Evolutionary conservation across 2,888 invertebrate genomes (phyloP).

Genomic region (Philopedon plagiatum): DNA sequence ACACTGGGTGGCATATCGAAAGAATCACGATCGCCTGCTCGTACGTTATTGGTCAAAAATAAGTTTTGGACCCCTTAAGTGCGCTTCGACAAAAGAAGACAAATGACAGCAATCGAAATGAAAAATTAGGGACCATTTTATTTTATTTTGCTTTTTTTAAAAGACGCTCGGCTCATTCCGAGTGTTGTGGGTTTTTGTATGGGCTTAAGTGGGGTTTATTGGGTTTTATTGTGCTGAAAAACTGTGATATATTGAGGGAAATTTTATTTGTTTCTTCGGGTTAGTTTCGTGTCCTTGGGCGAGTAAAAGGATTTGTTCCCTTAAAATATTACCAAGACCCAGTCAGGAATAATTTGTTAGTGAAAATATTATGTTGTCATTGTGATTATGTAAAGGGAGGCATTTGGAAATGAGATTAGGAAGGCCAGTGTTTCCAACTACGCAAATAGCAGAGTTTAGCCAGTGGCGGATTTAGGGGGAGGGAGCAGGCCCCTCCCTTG

Average conservation of each 20-base stretch:
- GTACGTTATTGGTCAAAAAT: slow-evolving; percentile 51
- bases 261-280: slow-evolving; percentile 37
- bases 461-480: no score
- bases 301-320: slow-evolving; percentile 1
- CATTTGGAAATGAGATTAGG: no score
- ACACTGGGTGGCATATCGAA: background rate
- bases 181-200: slow-evolving; percentile 33
- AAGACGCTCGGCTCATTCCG: slow-evolving; percentile 33
- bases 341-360: background rate
- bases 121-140: slow-evolving; percentile 53
- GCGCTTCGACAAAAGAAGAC: slow-evolving; percentile 57
- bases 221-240: slow-evolving; percentile 46
- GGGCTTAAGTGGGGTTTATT: slow-evolving; percentile 44
- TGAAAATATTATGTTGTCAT: no score
- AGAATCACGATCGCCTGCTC: background rate
- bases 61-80: slow-evolving; percentile 60
- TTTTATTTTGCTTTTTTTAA: slow-evolving; percentile 49
- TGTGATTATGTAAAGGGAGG: no score
- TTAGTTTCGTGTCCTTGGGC: slow-evolving; percentile 9
- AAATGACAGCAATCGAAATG: slow-evolving; percentile 55
- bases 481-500: no score
- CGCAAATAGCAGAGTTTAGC: no score
- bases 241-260: slow-evolving; percentile 35
- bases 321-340: background rate
- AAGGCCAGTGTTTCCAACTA: no score